phyloP scores from a whole-genome alignment of 2,113 vertebrate species.

The Labeo catla region DNA sequence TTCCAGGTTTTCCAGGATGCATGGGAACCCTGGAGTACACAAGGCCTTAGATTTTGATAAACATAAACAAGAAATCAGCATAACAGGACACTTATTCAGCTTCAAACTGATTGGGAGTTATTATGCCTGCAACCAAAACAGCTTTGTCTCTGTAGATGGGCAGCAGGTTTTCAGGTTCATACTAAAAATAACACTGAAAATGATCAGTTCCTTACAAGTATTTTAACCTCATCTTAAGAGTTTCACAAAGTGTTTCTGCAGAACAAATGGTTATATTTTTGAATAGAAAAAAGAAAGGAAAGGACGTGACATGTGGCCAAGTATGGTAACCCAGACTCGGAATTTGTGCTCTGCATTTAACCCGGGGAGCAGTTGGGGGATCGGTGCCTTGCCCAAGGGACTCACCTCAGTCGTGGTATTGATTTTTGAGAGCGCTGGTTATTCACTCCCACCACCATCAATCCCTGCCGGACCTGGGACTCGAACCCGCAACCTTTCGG shows the following conservation, averaged over 20 bases:
- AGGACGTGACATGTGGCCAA: too few relatives aligned
- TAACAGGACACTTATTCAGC: conserved; percentile 86
- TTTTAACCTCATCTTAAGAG: not conserved
- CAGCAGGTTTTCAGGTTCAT: conserved; percentile 89
- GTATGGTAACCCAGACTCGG: too few relatives aligned
- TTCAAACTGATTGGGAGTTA: conserved; percentile 98
- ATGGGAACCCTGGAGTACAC: not conserved
- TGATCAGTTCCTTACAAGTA: not conserved
- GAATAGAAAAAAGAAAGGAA: not conserved
- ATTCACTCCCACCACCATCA: too few relatives aligned
- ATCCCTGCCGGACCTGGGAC: too few relatives aligned
- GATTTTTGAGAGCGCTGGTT: too few relatives aligned
- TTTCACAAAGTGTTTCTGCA: not conserved
- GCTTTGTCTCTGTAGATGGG: conserved; percentile 92
- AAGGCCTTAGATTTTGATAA: not conserved
- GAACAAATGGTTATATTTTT: not conserved
- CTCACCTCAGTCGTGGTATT: too few relatives aligned
- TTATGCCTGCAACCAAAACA: conserved; percentile 91
- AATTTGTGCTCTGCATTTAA: not conserved
- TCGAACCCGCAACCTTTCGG: too few relatives aligned
- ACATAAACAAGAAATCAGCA: not conserved
- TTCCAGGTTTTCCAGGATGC: too few relatives aligned
- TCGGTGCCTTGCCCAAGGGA: too few relatives aligned
- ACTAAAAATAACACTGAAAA: conserved; percentile 72
- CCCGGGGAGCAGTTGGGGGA: too few relatives aligned